These are phyloP conservation scores for Caenorhabditis panamensis DNA, from an alignment of 2,888 invertebrate genomes.

Conservation along the genomic window DNA sequence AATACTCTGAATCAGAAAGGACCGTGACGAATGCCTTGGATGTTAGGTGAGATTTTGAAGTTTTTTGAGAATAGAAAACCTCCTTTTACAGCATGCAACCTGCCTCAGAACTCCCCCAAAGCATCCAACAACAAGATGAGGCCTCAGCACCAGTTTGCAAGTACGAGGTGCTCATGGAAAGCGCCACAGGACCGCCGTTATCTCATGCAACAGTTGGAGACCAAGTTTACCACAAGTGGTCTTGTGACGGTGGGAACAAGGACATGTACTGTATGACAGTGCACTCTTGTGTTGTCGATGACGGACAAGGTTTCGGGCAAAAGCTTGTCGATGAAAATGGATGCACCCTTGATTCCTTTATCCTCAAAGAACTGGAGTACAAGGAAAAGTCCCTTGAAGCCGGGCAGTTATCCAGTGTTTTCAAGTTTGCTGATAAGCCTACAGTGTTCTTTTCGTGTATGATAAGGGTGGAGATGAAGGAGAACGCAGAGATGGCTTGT, in stretches of 20 bases:
- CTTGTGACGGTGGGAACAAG: slow-evolving; percentile 57
- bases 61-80: not conserved
- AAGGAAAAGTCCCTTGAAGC: slow-evolving; percentile 65
- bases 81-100: slow-evolving; percentile 66
- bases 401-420: slow-evolving; percentile 72
- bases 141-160: slow-evolving; percentile 69
- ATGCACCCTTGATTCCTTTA: slow-evolving; percentile 74
- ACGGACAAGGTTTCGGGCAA: slow-evolving; percentile 77
- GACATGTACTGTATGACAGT: slow-evolving; percentile 77
- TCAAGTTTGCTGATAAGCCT: slow-evolving; percentile 79
- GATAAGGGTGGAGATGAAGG: slow-evolving; percentile 74
- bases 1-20: slow-evolving; percentile 73
- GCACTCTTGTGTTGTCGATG: slow-evolving; percentile 78
- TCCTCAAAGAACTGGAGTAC: slow-evolving; percentile 73
- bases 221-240: slow-evolving; percentile 74
- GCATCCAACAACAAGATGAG: slow-evolving; percentile 53
- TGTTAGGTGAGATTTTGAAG: slow-evolving; percentile 66
- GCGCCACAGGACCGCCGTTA: slow-evolving; percentile 66
- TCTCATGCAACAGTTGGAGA: slow-evolving; percentile 77
- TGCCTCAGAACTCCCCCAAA: slow-evolving; percentile 70
- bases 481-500: slow-evolving; percentile 48
- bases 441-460: slow-evolving; percentile 79
- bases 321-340: slow-evolving; percentile 77
- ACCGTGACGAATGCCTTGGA: slow-evolving; percentile 73
- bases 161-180: slow-evolving; percentile 73